Evolutionary conservation across 2,888 invertebrate species (phyloP).

Genomic region (Drosophila bunnanda): DNA sequence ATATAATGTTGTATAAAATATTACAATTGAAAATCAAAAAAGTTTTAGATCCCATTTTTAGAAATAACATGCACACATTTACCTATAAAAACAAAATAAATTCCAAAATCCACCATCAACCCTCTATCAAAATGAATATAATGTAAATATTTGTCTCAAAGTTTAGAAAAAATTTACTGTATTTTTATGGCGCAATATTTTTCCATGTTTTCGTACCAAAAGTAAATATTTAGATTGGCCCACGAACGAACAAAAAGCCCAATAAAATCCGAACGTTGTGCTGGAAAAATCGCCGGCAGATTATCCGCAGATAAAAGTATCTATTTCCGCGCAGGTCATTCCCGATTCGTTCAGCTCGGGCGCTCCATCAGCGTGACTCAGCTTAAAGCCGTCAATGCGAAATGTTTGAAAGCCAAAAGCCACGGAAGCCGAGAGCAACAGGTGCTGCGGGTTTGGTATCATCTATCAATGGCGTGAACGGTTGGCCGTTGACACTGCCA

Average conservation of each 20-base stretch:
- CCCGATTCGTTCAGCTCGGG: constrained; percentile 1
- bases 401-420: constrained; percentile 42
- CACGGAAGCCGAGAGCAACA: constrained; percentile 53
- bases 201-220: constrained; percentile 8
- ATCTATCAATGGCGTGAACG: constrained; percentile 58
- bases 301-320: constrained; percentile 13
- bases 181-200: constrained; percentile 16
- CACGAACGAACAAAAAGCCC: background rate
- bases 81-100: background rate
- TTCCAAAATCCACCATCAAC: background rate
- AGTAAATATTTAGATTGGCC: constrained; percentile 32
- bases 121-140: constrained; percentile 8
- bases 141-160: constrained; percentile 13
- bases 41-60: background rate
- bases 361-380: constrained; percentile 22
- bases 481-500: constrained; percentile 38
- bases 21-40: background rate
- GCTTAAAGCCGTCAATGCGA: constrained; percentile 24
- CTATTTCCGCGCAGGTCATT: constrained; percentile 22
- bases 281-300: background rate
- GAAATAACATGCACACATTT: constrained; percentile 2
- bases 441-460: constrained; percentile 52
- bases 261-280: background rate
- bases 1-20: background rate
- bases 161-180: constrained; percentile 7